Percentiles rank a stretch among this genome's conserved stretches.
phyloP scores from a whole-genome alignment of 2,113 vertebrate species.

The Heterotis niloticus region DNA sequence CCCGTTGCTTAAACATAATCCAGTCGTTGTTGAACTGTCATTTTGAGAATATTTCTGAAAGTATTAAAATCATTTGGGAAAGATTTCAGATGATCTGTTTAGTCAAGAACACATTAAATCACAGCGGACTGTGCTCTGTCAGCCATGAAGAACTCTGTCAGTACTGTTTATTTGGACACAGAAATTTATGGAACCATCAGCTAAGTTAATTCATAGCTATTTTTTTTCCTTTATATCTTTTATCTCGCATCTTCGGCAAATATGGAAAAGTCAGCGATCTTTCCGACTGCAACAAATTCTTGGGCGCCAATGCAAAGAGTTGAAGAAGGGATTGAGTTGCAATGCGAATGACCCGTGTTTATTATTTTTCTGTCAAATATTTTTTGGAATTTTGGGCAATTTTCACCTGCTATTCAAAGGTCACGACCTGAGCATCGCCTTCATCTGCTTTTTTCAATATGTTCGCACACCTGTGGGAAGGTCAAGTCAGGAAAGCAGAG shows the following conservation, averaged over 20 bases:
- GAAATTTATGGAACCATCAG: too few species aligned
- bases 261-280: too few species aligned
- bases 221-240: too few species aligned
- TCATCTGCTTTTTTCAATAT: constrained; percentile 4
- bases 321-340: too few species aligned
- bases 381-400: background rate
- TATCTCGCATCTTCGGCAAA: too few species aligned
- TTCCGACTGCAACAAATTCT: too few species aligned
- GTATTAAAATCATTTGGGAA: background rate
- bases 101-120: background rate
- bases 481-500: constrained; percentile 13
- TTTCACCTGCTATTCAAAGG: background rate
- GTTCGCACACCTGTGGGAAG: background rate
- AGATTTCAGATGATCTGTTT: background rate
- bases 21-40: background rate
- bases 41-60: background rate
- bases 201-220: too few species aligned
- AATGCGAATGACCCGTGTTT: background rate
- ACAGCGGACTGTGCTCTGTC: background rate
- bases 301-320: too few species aligned
- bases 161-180: background rate
- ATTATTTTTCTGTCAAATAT: background rate
- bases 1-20: background rate
- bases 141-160: background rate
- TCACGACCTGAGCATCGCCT: background rate